phyloP scores from a whole-genome alignment of 2,113 vertebrate species.

The Engystomops pustulosus region DNA sequence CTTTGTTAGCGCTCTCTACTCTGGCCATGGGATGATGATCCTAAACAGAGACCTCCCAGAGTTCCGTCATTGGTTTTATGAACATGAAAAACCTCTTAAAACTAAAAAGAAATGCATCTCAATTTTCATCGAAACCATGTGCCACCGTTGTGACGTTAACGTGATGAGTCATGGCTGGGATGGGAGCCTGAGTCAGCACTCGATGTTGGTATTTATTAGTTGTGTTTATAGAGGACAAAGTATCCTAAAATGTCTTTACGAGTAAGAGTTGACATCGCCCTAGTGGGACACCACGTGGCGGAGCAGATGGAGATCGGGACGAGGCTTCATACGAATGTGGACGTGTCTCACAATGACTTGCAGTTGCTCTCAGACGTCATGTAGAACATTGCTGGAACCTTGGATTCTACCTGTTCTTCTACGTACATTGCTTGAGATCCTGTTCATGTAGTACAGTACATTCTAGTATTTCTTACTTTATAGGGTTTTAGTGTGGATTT shows the following conservation, averaged over 20 bases:
- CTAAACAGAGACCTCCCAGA: no score
- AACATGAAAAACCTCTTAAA: not conserved
- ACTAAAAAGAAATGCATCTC: not conserved
- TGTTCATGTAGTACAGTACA: no score
- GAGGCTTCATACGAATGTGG: no score
- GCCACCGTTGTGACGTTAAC: not conserved
- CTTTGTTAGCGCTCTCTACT: no score
- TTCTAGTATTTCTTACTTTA: no score
- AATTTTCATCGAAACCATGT: not conserved
- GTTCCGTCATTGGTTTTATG: not conserved
- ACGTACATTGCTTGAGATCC: not conserved
- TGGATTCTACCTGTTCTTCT: not conserved
- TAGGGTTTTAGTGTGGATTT: no score
- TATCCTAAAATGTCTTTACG: not conserved
- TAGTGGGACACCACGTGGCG: not conserved
- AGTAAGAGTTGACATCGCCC: not conserved
- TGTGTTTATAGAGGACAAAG: not conserved
- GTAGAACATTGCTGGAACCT: not conserved
- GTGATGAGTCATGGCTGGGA: not conserved
- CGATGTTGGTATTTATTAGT: slow-evolving; percentile 7
- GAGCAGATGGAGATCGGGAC: slow-evolving; percentile 5
- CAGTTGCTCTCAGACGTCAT: slow-evolving; percentile 33
- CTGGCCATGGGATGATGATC: no score
- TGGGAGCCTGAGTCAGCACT: slow-evolving; percentile 23
- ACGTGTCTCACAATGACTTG: not conserved